Percentiles rank a stretch among this genome's conserved stretches.
phyloP scores from a whole-genome alignment of 2,888 invertebrate genomes.

The Cheilosia soror region DNA sequence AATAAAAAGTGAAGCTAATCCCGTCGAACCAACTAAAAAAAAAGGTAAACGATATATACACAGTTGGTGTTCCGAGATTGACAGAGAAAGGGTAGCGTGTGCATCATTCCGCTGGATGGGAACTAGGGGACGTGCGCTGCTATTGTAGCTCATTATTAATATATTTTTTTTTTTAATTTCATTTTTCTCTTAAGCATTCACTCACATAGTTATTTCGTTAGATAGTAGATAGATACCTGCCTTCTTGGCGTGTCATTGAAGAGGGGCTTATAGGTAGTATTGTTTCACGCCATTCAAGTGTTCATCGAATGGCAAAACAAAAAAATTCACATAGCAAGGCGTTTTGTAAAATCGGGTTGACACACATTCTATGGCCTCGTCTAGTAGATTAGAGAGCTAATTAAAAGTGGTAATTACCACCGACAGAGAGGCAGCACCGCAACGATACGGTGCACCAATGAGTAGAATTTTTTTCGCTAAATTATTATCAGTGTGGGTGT shows the following conservation, averaged over 20 bases:
- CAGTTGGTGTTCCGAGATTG: background rate
- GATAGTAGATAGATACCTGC: background rate
- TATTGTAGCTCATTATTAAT: conserved; percentile 9
- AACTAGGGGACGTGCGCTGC: conserved; percentile 42
- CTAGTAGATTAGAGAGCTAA: conserved; percentile 65
- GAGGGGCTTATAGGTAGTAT: background rate
- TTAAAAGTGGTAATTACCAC: conserved; percentile 66
- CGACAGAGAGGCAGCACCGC: conserved; percentile 38
- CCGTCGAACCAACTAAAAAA: background rate
- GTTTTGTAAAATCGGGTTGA: conserved; percentile 43
- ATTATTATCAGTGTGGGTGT: conserved; percentile 26
- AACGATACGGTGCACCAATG: conserved; percentile 2
- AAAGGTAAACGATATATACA: background rate
- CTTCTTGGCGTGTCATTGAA: background rate
- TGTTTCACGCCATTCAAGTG: conserved; percentile 45
- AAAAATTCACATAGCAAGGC: conserved; percentile 14
- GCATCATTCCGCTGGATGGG: conserved; percentile 14
- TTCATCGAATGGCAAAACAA: conserved; percentile 4
- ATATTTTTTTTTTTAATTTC: conserved; percentile 15
- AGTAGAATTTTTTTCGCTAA: conserved; percentile 18
- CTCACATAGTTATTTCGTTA: conserved; percentile 5
- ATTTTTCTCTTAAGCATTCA: conserved; percentile 15
- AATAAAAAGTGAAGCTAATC: conserved; percentile 47
- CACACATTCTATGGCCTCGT: conserved; percentile 63
- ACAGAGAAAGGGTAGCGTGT: conserved; percentile 49